Evolutionary conservation across 2,797 vertebrate genomes (phyloP).

Genomic region (Diplodus puntazzo): DNA sequence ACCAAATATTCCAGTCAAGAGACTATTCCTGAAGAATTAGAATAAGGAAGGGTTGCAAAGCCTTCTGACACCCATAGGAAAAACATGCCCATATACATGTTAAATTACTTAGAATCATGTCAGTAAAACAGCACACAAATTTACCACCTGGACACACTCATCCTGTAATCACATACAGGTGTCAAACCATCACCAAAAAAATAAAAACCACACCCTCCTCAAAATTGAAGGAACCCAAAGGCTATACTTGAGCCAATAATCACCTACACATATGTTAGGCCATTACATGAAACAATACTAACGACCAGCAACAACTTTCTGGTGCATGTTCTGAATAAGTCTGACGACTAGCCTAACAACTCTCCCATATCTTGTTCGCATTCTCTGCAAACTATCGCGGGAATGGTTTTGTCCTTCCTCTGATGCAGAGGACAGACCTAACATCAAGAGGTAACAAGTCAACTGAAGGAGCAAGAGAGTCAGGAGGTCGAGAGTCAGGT

Average conservation of each 20-base stretch:
- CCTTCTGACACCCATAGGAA: conserved; percentile 15
- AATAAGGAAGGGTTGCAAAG: conserved; percentile 5
- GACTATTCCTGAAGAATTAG: conserved; percentile 13
- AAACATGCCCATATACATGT: conserved; percentile 22
- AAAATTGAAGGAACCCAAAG: background rate
- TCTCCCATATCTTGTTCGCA: background rate
- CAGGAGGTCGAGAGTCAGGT: background rate
- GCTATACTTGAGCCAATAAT: background rate
- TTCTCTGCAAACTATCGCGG: background rate
- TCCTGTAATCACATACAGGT: background rate
- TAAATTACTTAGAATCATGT: background rate
- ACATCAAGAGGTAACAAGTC: background rate
- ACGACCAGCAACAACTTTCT: background rate
- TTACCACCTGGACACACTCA: background rate
- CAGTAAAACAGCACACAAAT: background rate
- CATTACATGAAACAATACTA: background rate
- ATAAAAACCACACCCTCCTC: background rate
- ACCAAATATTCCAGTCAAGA: background rate
- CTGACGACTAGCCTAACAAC: too few relatives aligned
- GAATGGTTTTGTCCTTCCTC: background rate
- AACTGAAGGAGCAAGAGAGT: background rate
- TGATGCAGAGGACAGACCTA: background rate
- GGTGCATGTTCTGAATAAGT: too few relatives aligned
- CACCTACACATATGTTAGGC: background rate
- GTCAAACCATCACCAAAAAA: background rate